phyloP scores from a whole-genome alignment of 2,797 vertebrate genomes.

The Vespertilio murinus region DNA sequence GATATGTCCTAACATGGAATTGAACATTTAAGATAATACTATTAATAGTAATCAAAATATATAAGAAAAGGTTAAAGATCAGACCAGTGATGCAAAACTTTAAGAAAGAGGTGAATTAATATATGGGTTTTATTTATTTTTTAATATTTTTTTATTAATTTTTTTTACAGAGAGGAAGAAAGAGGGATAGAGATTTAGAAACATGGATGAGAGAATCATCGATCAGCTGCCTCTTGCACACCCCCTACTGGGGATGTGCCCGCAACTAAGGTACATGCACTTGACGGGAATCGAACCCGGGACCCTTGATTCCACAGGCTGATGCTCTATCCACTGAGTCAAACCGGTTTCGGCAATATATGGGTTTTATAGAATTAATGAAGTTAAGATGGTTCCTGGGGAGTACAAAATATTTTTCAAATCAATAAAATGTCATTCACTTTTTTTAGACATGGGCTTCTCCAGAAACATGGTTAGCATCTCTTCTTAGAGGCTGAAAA shows the following conservation, averaged over 20 bases:
- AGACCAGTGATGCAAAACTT: neutral
- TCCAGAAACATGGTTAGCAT: neutral
- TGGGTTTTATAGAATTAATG: neutral
- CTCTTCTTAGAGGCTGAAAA: conserved; percentile 43
- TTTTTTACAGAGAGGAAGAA: too few species aligned
- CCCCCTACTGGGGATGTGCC: too few species aligned
- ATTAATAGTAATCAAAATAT: neutral
- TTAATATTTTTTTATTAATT: too few species aligned
- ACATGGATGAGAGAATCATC: too few species aligned
- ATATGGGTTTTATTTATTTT: neutral
- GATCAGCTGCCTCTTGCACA: too few species aligned
- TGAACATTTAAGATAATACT: neutral
- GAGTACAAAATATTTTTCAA: conserved; percentile 35
- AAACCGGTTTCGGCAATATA: too few species aligned
- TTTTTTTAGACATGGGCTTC: neutral
- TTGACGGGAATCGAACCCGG: too few species aligned
- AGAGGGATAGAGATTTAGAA: too few species aligned
- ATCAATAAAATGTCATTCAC: conserved; percentile 39
- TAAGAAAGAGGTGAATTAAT: neutral
- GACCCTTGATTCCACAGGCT: too few species aligned
- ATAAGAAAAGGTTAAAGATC: neutral
- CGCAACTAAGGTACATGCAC: too few species aligned
- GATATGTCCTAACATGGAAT: neutral
- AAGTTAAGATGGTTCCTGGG: neutral
- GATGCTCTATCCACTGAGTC: too few species aligned